Percentiles rank a stretch among this genome's conserved stretches.
These are phyloP conservation scores for Schizothorax lantsangensis DNA, from an alignment of 2,797 vertebrate species.

Conservation along the genomic window DNA sequence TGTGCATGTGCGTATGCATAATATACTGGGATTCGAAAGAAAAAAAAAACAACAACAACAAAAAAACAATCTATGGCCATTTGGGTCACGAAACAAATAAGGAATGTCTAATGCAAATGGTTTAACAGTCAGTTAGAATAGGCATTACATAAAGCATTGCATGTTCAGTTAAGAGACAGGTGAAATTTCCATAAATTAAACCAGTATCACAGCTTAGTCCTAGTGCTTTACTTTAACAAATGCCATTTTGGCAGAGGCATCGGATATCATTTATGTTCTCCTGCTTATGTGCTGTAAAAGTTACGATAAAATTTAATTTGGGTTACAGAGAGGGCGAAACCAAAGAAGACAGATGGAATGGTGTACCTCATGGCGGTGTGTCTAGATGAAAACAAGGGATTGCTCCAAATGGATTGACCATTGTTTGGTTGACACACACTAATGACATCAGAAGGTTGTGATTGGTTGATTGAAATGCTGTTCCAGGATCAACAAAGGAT, in stretches of 20 bases:
- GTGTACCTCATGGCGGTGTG: not conserved
- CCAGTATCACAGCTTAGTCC: not conserved
- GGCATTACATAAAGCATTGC: not conserved
- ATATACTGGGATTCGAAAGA: slow-evolving; percentile 3
- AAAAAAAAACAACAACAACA: not conserved
- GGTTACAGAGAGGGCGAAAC: not conserved
- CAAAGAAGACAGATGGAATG: not conserved
- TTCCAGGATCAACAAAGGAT: not conserved
- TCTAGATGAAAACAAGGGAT: not conserved
- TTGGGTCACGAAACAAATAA: not conserved
- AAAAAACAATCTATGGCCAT: slow-evolving; percentile 10
- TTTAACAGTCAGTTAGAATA: not conserved
- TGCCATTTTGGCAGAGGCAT: not conserved
- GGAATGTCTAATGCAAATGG: not conserved
- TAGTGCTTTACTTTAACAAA: not conserved
- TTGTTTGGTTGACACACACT: not conserved
- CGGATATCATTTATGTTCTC: not conserved
- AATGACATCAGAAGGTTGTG: not conserved
- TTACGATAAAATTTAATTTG: not conserved
- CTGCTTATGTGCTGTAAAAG: not conserved
- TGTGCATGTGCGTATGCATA: not conserved
- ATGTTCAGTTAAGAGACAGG: not conserved
- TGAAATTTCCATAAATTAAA: not conserved
- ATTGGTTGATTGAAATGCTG: not conserved
- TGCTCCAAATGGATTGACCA: not conserved